phyloP scores from a whole-genome alignment of 2,888 invertebrate genomes.

The Tridacna crocea region DNA sequence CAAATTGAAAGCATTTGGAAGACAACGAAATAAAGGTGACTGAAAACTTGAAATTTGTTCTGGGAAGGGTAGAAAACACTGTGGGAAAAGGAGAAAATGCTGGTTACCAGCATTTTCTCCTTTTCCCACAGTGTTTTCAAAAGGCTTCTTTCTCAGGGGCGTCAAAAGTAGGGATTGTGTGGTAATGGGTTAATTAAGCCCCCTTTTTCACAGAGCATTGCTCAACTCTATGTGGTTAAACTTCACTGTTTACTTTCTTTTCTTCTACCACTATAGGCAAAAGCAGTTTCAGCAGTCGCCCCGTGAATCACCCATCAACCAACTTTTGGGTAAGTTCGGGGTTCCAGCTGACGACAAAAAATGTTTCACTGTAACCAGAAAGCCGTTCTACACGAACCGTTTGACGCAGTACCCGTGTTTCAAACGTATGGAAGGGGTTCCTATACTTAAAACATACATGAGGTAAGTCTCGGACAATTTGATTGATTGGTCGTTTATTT shows the following conservation, averaged over 20 bases:
- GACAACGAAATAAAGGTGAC: no score
- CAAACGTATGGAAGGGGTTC: slow-evolving; percentile 39
- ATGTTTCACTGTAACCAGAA: slow-evolving; percentile 52
- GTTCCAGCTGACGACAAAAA: slow-evolving; percentile 37
- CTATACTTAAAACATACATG: slow-evolving; percentile 51
- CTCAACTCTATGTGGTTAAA: no score
- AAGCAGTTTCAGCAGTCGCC: neutral
- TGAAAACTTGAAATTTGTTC: no score
- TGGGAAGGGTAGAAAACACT: neutral
- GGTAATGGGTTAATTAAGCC: no score
- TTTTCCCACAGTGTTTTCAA: neutral
- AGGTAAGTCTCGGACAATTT: slow-evolving; percentile 37
- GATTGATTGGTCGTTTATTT: neutral
- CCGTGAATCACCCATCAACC: neutral
- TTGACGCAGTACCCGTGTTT: slow-evolving; percentile 52
- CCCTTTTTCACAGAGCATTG: no score
- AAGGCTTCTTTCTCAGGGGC: no score
- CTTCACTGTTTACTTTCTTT: neutral
- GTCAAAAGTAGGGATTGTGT: no score
- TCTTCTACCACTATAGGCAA: slow-evolving; percentile 18
- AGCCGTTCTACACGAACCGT: slow-evolving; percentile 47
- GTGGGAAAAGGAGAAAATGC: neutral
- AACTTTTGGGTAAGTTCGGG: slow-evolving; percentile 9
- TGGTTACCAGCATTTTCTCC: neutral
- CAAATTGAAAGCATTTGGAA: no score